Conservation (phyloP, 2,113 vertebrate genomes). For the Thalassoma bifasciatum region DNA sequence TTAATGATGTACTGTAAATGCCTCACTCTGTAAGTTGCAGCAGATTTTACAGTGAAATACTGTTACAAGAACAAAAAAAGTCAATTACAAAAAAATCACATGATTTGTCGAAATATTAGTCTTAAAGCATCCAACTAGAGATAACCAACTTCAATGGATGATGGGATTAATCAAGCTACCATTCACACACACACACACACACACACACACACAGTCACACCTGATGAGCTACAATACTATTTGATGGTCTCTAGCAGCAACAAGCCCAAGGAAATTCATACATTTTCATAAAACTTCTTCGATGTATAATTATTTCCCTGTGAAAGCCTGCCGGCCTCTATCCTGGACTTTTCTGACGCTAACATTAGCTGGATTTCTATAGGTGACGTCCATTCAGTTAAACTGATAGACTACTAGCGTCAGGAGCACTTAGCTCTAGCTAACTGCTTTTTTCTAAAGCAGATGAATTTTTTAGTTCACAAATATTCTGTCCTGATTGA, state of each 20-base stretch:
- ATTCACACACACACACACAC: background rate
- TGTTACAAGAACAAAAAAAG: no score
- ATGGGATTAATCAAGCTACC: background rate
- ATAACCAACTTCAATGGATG: background rate
- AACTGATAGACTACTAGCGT: background rate
- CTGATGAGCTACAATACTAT: background rate
- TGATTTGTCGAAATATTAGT: background rate
- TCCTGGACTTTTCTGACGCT: background rate
- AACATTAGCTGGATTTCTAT: no score
- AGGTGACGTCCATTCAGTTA: background rate
- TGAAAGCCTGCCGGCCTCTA: background rate
- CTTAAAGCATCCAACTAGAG: background rate
- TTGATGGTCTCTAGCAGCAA: background rate
- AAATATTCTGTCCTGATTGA: no score
- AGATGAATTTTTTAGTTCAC: background rate
- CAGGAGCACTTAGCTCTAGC: no score
- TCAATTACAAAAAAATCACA: no score
- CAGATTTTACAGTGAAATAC: no score
- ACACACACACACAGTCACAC: background rate
- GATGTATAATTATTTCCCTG: no score
- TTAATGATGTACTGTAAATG: no score
- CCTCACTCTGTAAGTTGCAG: no score
- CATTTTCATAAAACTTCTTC: background rate
- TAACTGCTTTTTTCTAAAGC: background rate
- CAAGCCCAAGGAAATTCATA: background rate